Evolutionary conservation across 1,140 invertebrate species (phyloP).

Genomic region (Maconellicoccus hirsutus): DNA sequence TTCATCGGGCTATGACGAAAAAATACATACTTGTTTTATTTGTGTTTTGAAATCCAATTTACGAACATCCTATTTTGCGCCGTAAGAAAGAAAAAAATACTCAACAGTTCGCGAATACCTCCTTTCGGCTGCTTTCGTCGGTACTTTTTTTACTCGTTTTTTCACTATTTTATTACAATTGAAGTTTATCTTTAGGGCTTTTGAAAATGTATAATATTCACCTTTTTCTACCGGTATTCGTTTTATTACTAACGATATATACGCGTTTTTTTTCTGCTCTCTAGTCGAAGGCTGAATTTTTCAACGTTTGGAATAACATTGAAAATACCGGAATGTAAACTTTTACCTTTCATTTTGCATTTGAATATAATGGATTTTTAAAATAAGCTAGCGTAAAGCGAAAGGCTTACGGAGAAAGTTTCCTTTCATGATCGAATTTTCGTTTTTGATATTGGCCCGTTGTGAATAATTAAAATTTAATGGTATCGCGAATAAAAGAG

Average conservation of each 20-base stretch:
- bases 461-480: no score
- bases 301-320: background rate
- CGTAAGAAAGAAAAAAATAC: no score
- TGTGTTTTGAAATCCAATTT: background rate
- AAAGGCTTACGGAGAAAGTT: background rate
- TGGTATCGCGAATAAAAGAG: no score
- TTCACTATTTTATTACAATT: background rate
- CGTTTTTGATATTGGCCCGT: background rate
- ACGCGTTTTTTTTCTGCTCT: background rate
- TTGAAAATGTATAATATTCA: background rate
- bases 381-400: background rate
- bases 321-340: background rate
- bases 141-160: background rate
- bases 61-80: background rate
- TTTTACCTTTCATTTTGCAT: background rate
- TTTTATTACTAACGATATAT: conserved; percentile 6
- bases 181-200: conserved; percentile 8
- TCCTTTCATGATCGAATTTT: background rate
- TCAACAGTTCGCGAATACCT: background rate
- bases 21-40: background rate
- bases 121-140: background rate
- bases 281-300: background rate
- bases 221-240: background rate
- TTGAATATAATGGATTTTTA: conserved; percentile 5
- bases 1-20: no score